These are phyloP conservation scores for Muscicapa comitata DNA, from an alignment of 2,797 vertebrate genomes.

Conservation along the genomic window DNA sequence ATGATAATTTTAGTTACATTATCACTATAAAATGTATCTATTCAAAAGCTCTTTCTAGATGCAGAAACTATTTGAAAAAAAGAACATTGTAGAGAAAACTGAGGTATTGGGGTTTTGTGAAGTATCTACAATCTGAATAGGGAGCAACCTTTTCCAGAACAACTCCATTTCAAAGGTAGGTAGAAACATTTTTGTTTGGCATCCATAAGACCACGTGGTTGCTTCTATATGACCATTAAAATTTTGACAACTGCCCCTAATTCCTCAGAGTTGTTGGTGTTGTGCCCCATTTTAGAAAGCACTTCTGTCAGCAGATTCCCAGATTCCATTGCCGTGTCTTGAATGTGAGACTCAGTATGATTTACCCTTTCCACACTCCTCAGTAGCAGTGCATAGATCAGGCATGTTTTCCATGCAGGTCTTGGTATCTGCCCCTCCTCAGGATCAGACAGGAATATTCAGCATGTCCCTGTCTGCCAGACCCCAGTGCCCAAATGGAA, in stretches of 20 bases:
- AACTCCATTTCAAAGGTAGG: neutral
- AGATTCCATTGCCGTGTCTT: neutral
- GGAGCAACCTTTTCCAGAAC: neutral
- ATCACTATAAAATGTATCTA: neutral
- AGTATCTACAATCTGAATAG: neutral
- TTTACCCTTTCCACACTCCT: neutral
- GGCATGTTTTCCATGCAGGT: neutral
- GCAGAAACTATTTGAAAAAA: neutral
- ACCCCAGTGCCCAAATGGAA: neutral
- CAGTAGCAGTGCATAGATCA: neutral
- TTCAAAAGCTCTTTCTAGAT: neutral
- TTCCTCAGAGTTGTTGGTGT: neutral
- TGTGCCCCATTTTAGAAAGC: neutral
- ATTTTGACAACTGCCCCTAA: neutral
- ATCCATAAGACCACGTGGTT: too few species aligned
- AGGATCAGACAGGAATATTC: neutral
- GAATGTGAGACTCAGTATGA: neutral
- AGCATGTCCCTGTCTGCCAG: neutral
- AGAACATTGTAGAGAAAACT: neutral
- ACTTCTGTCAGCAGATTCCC: neutral
- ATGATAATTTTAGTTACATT: conserved; percentile 52
- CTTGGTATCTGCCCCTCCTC: neutral
- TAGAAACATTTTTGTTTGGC: neutral
- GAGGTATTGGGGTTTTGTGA: neutral
- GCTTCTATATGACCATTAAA: neutral